These are phyloP conservation scores for Volucella inflata DNA, from an alignment of 2,888 invertebrate species.

Conservation along the genomic window DNA sequence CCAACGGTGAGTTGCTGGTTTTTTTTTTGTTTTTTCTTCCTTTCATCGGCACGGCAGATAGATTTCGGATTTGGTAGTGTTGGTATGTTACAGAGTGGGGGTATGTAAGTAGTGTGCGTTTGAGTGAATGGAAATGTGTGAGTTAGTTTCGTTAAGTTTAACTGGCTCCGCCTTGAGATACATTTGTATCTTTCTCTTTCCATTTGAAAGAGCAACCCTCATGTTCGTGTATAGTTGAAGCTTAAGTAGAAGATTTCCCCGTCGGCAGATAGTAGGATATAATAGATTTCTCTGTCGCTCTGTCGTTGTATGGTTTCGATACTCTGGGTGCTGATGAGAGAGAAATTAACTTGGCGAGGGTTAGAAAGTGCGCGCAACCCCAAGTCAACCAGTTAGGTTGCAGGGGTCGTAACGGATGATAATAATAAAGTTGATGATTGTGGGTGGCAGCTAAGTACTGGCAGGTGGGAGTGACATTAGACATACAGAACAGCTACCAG, in stretches of 20 bases:
- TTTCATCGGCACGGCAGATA: neutral
- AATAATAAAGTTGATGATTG: slow-evolving; percentile 74
- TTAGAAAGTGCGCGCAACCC: slow-evolving; percentile 76
- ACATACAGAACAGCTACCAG: slow-evolving; percentile 25
- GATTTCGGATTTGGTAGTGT: slow-evolving; percentile 26
- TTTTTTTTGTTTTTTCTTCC: slow-evolving; percentile 61
- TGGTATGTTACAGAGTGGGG: slow-evolving; percentile 67
- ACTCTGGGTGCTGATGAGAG: slow-evolving; percentile 13
- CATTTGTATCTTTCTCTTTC: slow-evolving; percentile 50
- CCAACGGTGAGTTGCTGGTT: slow-evolving; percentile 77
- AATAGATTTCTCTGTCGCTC: slow-evolving; percentile 22
- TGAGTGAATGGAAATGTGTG: slow-evolving; percentile 6
- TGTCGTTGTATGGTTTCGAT: neutral
- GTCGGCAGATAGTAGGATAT: slow-evolving; percentile 42
- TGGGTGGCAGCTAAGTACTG: slow-evolving; percentile 72
- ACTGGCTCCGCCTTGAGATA: slow-evolving; percentile 68
- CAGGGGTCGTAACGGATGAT: slow-evolving; percentile 74
- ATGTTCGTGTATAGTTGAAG: slow-evolving; percentile 40
- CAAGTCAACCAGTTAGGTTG: slow-evolving; percentile 75
- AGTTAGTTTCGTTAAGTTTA: slow-evolving; percentile 67
- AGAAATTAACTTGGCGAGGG: slow-evolving; percentile 74
- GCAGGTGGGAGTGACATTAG: slow-evolving; percentile 74
- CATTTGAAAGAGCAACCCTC: slow-evolving; percentile 43
- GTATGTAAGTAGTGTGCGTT: slow-evolving; percentile 24
- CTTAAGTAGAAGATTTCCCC: slow-evolving; percentile 50